These are phyloP conservation scores for Metopolophium dirhodum DNA, from an alignment of 1,140 invertebrate genomes.

Conservation along the genomic window DNA sequence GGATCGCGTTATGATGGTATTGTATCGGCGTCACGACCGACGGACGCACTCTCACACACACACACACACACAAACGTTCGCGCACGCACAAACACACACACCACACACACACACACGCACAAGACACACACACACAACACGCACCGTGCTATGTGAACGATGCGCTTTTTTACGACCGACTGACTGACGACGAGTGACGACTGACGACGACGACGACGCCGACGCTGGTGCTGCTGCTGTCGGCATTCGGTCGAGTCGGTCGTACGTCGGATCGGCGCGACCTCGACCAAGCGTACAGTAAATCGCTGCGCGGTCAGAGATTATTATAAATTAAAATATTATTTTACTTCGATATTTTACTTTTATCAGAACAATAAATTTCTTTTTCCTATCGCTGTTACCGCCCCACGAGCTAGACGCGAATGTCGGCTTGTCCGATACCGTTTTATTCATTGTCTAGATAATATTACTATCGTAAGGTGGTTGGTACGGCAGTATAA, in stretches of 20 bases:
- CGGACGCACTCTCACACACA: background rate
- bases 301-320: background rate
- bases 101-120: background rate
- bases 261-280: no score
- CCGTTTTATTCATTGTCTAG: background rate
- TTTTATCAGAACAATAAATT: background rate
- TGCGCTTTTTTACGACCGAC: background rate
- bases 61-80: background rate
- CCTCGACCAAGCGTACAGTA: background rate
- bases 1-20: constrained; percentile 12
- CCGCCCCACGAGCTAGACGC: no score
- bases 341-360: background rate
- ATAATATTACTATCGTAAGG: background rate
- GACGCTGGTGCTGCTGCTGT: background rate
- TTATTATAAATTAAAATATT: background rate
- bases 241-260: background rate
- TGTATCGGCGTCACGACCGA: background rate
- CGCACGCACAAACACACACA: no score
- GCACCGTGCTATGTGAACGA: background rate
- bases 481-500: background rate
- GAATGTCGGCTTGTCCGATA: background rate
- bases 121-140: background rate
- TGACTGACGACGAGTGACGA: background rate
- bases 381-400: background rate
- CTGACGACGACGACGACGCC: background rate